Percentiles rank a stretch among this genome's conserved stretches.
phyloP scores from a whole-genome alignment of 2,113 vertebrate genomes.

The Grammatotria lemairii region DNA sequence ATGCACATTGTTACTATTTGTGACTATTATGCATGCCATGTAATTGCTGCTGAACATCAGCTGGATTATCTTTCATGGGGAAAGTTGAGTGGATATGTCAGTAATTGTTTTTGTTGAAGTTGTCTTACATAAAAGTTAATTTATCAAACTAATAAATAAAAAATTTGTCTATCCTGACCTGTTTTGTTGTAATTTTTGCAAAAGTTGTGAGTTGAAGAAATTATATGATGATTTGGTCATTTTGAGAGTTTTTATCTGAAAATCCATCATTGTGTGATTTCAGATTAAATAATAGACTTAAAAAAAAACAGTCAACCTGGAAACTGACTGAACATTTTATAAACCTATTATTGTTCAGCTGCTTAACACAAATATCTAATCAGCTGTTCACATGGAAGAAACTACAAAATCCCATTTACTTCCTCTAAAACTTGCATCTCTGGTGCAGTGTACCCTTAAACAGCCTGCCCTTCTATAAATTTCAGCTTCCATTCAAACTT shows the following conservation, averaged over 20 bases:
- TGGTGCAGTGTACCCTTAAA: neutral
- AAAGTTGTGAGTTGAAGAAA: neutral
- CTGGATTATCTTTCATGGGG: neutral
- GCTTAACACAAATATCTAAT: neutral
- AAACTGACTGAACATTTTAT: neutral
- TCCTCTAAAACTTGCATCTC: neutral
- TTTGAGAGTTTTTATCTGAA: neutral
- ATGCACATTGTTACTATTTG: neutral
- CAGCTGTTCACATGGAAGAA: neutral
- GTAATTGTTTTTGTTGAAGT: neutral
- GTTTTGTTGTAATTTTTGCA: neutral
- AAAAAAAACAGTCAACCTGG: neutral
- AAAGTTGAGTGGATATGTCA: neutral
- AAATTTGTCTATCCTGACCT: neutral
- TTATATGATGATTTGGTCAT: neutral
- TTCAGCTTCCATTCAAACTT: neutral
- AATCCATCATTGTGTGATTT: neutral
- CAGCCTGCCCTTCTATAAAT: neutral
- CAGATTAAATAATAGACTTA: neutral
- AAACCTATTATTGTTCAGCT: neutral
- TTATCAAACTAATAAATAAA: slow-evolving; percentile 37
- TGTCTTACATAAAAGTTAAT: neutral
- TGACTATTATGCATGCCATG: neutral
- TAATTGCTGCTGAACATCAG: slow-evolving; percentile 9
- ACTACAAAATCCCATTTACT: neutral